Evolutionary conservation across 2,113 vertebrate genomes (phyloP), one percentile per base, ranked within the genome.

Genomic region (Aix galericulata): DNA sequence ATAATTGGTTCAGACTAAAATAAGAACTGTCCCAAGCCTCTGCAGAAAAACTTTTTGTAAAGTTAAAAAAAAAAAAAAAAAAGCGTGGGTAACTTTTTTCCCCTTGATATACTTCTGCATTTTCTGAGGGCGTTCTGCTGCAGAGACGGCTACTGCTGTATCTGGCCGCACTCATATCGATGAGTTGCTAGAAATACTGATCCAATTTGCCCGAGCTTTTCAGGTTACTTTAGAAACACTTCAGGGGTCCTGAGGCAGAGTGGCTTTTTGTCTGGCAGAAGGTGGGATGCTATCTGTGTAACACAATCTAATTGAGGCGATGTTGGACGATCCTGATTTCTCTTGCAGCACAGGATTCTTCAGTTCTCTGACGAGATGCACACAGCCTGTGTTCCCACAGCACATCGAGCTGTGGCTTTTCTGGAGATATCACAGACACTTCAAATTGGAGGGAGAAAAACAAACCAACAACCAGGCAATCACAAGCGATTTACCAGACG

Each of bases 1-100:
- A 94, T 97, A 96, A 96, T 97, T 95, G 94, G 92, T 95, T 96
- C 93, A 94, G 81, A 91, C 88, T 96, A 96, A 96, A 97, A 95
- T 95, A 96, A 91, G 88, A 96, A 96, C 56, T 91, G 91, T 95
- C 95, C 96, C 95, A 95, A 94, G 82, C 92, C 81, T 93, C 86
- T 63, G 69, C n/a, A 84, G 74, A 76, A 92, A 75, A 96, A 88
- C 66, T 96, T 95, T 90, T 78, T 78, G 50, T 68, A 52, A 88
- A 91, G 90, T 96, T 89, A 4, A 27, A 91, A 93, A 46, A 46
- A 46, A 46, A 44, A 88, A 95, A 56, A 59, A 36, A 64, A 40
- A 40, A 2, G 31, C 66, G 18, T n/a, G 22, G 53, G 69, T 82
- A 91, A 92, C 92, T 93, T 93, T 89, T 89, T 63, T 18, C 27